Evolutionary conservation across 2,113 vertebrate species (phyloP).

Genomic region (Ameiurus melas): DNA sequence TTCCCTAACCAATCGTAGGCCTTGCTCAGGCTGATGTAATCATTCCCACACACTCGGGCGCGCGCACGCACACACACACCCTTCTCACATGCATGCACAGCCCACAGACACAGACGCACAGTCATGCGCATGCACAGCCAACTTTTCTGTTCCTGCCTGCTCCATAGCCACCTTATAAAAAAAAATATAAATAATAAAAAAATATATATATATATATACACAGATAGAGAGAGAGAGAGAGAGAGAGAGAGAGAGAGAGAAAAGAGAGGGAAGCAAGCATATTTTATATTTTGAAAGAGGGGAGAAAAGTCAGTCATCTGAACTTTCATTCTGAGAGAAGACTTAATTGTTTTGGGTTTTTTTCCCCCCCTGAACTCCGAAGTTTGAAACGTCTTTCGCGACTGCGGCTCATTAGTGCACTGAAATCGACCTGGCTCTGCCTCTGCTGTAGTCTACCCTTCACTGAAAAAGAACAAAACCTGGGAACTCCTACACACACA

Average conservation of each 20-base stretch:
- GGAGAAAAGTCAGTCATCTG: constrained; percentile 6
- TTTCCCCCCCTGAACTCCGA: constrained; percentile 22
- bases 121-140: constrained; percentile 31
- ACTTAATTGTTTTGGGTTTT: constrained; percentile 8
- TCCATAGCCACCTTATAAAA: constrained; percentile 55
- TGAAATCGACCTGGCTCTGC: constrained; percentile 49
- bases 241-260: too few relatives aligned
- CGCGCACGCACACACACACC: constrained; percentile 36
- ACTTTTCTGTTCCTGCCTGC: constrained; percentile 43
- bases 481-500: neutral
- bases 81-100: constrained; percentile 36
- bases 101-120: constrained; percentile 25
- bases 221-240: too few relatives aligned
- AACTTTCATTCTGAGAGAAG: constrained; percentile 36
- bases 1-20: constrained; percentile 71
- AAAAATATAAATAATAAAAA: too few relatives aligned
- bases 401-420: constrained; percentile 50
- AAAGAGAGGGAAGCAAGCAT: neutral
- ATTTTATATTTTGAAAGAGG: neutral
- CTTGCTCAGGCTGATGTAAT: constrained; percentile 76
- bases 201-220: too few relatives aligned
- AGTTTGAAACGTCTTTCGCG: constrained; percentile 34
- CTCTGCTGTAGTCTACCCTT: constrained; percentile 11
- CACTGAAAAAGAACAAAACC: neutral
- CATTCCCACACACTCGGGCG: constrained; percentile 68